Conservation (phyloP, 2,113 vertebrate genomes). For the Scopus umbretta region DNA sequence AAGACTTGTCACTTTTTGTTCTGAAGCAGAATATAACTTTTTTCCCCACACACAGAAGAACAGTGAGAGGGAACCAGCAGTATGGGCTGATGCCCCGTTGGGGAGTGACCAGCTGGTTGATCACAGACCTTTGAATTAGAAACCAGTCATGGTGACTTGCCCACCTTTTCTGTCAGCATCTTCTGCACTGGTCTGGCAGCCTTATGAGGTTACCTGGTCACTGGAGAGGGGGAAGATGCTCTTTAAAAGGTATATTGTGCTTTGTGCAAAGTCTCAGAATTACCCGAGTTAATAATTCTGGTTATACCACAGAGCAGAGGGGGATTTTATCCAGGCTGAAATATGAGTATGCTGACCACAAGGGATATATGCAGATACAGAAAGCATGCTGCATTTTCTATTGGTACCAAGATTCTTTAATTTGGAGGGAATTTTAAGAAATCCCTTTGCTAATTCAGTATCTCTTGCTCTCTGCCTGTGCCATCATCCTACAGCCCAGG, state of each 20-base stretch:
- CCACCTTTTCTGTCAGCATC: background rate
- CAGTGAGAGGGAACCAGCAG: background rate
- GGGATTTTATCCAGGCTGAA: background rate
- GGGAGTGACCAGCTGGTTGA: background rate
- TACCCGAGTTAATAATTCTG: background rate
- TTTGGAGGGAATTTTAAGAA: background rate
- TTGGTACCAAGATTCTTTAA: background rate
- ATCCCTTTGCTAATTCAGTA: background rate
- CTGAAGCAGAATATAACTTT: background rate
- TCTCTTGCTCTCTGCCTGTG: background rate
- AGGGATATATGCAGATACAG: background rate
- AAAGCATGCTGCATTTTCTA: background rate
- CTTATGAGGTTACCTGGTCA: background rate
- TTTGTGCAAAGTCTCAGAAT: background rate
- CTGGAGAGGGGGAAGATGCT: background rate
- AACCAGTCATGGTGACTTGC: background rate
- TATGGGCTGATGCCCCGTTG: background rate
- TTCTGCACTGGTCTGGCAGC: background rate
- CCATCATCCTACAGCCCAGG: background rate
- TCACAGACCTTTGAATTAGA: background rate
- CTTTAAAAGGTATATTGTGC: background rate
- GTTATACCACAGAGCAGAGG: background rate
- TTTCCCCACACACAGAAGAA: background rate
- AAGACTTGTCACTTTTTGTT: background rate
- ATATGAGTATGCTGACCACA: background rate